These are phyloP conservation scores for Chrysolina oricalcia DNA, from an alignment of 2,888 invertebrate genomes.

Conservation along the genomic window DNA sequence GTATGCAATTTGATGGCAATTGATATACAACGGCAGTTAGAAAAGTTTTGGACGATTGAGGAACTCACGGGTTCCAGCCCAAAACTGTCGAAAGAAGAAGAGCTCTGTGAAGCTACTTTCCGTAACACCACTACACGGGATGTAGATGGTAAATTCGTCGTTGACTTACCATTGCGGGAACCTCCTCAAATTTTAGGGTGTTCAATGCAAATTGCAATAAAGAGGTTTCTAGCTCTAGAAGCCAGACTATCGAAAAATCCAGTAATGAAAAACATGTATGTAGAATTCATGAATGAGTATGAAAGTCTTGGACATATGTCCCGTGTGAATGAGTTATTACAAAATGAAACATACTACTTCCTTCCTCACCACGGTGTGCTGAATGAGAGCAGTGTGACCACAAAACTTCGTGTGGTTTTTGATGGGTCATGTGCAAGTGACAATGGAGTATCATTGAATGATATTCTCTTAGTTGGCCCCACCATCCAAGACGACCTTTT, in stretches of 20 bases:
- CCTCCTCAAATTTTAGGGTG: slow-evolving; percentile 39
- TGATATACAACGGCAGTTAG: neutral
- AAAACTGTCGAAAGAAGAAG: neutral
- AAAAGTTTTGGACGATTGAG: slow-evolving; percentile 2
- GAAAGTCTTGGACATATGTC: neutral
- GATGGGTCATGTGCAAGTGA: slow-evolving; percentile 66
- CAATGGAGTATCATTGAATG: slow-evolving; percentile 31
- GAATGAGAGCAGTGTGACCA: neutral
- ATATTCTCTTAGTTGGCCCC: slow-evolving; percentile 32
- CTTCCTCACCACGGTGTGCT: neutral
- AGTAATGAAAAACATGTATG: neutral
- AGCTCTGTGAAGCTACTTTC: neutral
- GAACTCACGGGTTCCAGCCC: neutral
- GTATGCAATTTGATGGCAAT: neutral
- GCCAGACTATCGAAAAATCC: neutral
- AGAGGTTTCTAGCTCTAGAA: slow-evolving; percentile 30
- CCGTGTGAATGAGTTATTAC: neutral
- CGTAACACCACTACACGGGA: neutral
- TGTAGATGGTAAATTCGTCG: neutral
- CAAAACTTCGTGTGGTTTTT: neutral
- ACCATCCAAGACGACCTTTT: slow-evolving; percentile 31
- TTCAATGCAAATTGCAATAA: slow-evolving; percentile 43
- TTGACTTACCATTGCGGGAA: neutral
- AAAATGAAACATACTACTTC: neutral
- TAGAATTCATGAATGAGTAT: neutral